phyloP scores from a whole-genome alignment of 2,888 invertebrate genomes.

The Agrotis exclamationis region DNA sequence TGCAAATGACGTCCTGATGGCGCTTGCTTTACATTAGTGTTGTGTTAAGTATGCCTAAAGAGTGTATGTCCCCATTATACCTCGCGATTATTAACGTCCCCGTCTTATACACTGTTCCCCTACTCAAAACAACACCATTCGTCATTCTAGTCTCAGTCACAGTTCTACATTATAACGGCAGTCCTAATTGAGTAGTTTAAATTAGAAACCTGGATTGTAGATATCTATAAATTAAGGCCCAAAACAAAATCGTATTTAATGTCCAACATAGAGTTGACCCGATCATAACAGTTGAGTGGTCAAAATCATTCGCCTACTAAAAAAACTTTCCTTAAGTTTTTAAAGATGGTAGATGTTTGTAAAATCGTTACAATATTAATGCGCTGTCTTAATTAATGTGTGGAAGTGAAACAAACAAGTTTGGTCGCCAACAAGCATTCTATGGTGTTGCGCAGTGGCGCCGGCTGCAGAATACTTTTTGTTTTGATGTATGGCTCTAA shows the following conservation, averaged over 20 bases:
- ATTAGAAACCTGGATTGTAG: slow-evolving; percentile 5
- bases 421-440: slow-evolving; percentile 26
- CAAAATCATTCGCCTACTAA: slow-evolving; percentile 13
- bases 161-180: background rate
- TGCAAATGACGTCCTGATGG: too few relatives aligned
- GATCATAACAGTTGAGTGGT: slow-evolving; percentile 14
- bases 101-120: too few relatives aligned
- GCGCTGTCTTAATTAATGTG: slow-evolving; percentile 45
- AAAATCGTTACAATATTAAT: slow-evolving; percentile 47
- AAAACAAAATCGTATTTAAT: slow-evolving; percentile 2
- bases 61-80: too few relatives aligned
- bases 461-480: slow-evolving; percentile 12
- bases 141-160: too few relatives aligned
- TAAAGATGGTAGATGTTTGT: slow-evolving; percentile 22
- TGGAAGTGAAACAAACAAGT: slow-evolving; percentile 50
- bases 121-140: too few relatives aligned
- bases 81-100: too few relatives aligned
- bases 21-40: too few relatives aligned
- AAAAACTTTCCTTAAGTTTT: slow-evolving; percentile 17
- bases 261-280: background rate
- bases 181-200: slow-evolving; percentile 3
- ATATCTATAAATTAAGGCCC: slow-evolving; percentile 12
- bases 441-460: slow-evolving; percentile 4
- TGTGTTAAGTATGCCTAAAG: too few relatives aligned
- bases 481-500: slow-evolving; percentile 9